phyloP scores from a whole-genome alignment of 2,797 vertebrate genomes.

The Kryptopterus vitreolus region DNA sequence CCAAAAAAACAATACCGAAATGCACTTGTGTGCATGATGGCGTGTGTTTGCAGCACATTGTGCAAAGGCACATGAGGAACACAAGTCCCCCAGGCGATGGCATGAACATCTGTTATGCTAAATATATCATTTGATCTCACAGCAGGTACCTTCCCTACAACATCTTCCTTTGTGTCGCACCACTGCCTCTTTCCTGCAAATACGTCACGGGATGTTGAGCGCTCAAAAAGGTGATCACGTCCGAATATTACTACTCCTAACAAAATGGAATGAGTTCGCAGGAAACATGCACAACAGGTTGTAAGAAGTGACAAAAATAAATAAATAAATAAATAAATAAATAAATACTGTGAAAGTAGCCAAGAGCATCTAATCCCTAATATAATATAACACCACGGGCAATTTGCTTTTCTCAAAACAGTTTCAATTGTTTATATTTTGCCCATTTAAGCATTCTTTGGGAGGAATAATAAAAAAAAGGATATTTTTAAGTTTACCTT shows the following conservation, averaged over 20 bases:
- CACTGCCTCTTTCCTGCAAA: constrained; percentile 26
- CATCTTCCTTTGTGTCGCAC: constrained; percentile 38
- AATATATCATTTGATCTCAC: constrained; percentile 52
- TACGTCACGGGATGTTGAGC: background rate
- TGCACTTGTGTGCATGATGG: background rate
- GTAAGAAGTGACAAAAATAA: background rate
- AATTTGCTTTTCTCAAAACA: too few relatives aligned
- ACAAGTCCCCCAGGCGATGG: constrained; percentile 33
- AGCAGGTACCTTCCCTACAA: constrained; percentile 48
- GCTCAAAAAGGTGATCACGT: background rate
- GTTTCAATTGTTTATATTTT: too few relatives aligned
- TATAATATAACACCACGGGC: too few relatives aligned
- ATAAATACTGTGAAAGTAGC: background rate
- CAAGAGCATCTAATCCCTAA: background rate
- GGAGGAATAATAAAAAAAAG: background rate
- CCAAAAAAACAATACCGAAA: background rate
- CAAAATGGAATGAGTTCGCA: background rate
- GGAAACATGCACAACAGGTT: background rate
- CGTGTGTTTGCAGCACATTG: constrained; percentile 30
- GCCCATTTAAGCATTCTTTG: too few relatives aligned
- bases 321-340: background rate
- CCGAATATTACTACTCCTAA: background rate
- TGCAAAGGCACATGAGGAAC: constrained; percentile 36
- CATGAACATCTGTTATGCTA: constrained; percentile 48
- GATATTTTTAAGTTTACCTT: background rate